These are phyloP conservation scores for Nebria salina DNA, from an alignment of 2,888 invertebrate species.

Conservation along the genomic window DNA sequence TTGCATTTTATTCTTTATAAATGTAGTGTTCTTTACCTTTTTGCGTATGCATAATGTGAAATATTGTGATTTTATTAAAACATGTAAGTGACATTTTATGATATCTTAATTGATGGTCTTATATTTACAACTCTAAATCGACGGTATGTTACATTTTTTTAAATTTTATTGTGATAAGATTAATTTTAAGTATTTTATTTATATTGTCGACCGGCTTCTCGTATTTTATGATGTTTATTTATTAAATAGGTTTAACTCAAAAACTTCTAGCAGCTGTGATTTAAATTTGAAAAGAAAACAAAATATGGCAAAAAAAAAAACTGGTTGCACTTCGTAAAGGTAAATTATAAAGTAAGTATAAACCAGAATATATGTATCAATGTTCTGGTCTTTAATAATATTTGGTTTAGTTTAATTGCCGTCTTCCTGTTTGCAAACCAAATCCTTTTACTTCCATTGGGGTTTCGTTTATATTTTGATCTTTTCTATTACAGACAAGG, in stretches of 20 bases:
- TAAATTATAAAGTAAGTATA: constrained; percentile 31
- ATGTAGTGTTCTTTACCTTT: neutral
- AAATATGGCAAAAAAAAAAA: constrained; percentile 12
- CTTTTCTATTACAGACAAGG: constrained; percentile 4
- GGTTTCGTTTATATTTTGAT: constrained; percentile 33
- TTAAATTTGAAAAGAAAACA: constrained; percentile 30
- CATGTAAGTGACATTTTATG: neutral
- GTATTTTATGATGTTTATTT: neutral
- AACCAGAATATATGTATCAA: constrained; percentile 44
- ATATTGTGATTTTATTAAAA: neutral
- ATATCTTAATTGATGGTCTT: neutral
- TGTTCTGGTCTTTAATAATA: constrained; percentile 31
- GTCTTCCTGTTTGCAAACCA: constrained; percentile 6
- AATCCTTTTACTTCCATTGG: constrained; percentile 14
- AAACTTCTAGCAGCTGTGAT: constrained; percentile 25
- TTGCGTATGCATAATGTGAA: neutral
- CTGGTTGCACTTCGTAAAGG: neutral
- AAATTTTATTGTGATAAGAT: neutral
- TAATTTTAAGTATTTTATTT: neutral
- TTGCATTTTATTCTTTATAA: neutral
- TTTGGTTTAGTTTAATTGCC: constrained; percentile 15
- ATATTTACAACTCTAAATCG: neutral
- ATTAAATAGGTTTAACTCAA: neutral
- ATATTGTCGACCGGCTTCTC: neutral
- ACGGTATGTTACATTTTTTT: neutral